Evolutionary conservation across 2,888 invertebrate genomes (phyloP).

Genomic region (Vannuccia rotundouncinata): DNA sequence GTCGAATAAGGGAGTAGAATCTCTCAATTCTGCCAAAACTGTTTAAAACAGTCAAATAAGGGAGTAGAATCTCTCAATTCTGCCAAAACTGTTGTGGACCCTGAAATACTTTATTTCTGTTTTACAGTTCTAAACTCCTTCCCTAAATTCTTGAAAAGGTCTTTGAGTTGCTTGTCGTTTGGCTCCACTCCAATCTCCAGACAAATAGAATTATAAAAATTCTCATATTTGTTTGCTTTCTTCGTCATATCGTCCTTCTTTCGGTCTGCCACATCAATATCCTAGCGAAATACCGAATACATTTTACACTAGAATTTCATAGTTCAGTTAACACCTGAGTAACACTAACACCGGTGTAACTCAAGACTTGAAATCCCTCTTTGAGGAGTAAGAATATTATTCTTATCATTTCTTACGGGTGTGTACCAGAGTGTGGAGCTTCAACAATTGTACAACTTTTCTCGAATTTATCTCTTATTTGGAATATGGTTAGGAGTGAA

Average conservation of each 20-base stretch:
- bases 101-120: background rate
- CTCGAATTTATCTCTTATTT: no score
- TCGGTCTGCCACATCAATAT: background rate
- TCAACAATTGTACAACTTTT: no score
- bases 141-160: background rate
- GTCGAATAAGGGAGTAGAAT: background rate
- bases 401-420: no score
- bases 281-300: background rate
- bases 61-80: background rate
- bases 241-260: background rate
- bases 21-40: background rate
- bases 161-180: background rate
- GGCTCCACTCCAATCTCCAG: background rate
- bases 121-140: background rate
- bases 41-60: background rate
- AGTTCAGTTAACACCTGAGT: background rate
- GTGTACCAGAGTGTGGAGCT: no score
- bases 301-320: background rate
- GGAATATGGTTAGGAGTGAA: no score
- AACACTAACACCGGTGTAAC: background rate
- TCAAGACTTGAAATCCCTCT: background rate
- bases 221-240: background rate
- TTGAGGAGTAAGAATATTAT: no score
- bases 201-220: background rate
- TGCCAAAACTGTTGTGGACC: background rate